phyloP scores from a whole-genome alignment of 1,140 invertebrate genomes.

The Habropoda laboriosa region DNA sequence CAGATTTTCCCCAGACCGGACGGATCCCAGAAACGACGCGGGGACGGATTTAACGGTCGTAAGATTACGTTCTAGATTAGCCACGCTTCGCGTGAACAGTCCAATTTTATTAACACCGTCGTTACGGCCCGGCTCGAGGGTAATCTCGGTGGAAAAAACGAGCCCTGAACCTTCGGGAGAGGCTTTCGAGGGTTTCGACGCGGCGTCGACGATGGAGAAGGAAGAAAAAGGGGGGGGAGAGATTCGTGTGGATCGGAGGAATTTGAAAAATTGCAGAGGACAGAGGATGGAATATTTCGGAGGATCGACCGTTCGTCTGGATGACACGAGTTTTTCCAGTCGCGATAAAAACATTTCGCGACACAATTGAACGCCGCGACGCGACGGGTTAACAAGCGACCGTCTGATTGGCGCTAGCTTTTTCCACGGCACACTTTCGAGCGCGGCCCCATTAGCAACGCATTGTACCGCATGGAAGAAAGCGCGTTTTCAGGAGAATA shows the following conservation, averaged over 20 bases:
- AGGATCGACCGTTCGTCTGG: background rate
- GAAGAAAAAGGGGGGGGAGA: no score
- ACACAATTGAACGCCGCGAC: background rate
- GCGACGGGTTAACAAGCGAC: conserved; percentile 1
- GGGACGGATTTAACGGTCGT: background rate
- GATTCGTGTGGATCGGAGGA: background rate
- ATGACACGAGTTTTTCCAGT: background rate
- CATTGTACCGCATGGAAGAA: background rate
- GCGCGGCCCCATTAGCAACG: background rate
- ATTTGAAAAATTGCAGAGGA: background rate
- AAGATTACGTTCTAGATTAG: background rate
- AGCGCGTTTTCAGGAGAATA: background rate
- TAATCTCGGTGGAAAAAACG: background rate
- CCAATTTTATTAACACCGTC: conserved; percentile 1
- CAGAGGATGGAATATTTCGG: background rate
- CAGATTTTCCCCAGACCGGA: background rate
- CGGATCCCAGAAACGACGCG: background rate
- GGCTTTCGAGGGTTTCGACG: no score
- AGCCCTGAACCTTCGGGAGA: background rate
- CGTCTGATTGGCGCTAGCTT: background rate
- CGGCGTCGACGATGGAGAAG: no score
- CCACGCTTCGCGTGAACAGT: background rate
- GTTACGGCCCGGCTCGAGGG: background rate
- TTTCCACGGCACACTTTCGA: background rate
- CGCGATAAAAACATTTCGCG: background rate